Evolutionary conservation across 2,888 invertebrate species (phyloP).

Genomic region (Odiellus spinosus): DNA sequence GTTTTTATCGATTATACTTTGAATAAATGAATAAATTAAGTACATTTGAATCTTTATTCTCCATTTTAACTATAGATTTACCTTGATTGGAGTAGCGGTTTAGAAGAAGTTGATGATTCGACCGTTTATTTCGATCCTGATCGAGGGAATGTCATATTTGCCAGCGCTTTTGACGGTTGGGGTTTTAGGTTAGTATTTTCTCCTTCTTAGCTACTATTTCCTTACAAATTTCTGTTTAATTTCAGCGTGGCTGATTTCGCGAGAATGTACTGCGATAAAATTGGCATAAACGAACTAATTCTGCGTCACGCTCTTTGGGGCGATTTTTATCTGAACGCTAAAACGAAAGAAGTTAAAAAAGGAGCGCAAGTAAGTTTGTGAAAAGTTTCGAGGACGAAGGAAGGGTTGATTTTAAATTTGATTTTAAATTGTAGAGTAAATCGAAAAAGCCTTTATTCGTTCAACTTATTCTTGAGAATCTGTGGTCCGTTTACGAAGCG

Average conservation of each 20-base stretch:
- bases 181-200: constrained; percentile 41
- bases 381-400: too few species aligned
- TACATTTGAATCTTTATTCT: too few species aligned
- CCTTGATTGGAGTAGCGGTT: constrained; percentile 56
- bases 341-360: constrained; percentile 62
- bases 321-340: constrained; percentile 72
- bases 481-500: constrained; percentile 77
- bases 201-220: background rate
- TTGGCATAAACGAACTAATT: constrained; percentile 53
- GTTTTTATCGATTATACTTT: too few species aligned
- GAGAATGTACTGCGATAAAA: constrained; percentile 51
- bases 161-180: constrained; percentile 93
- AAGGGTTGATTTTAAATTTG: too few species aligned
- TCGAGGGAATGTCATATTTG: constrained; percentile 88
- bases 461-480: constrained; percentile 73
- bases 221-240: constrained; percentile 6
- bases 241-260: constrained; percentile 66
- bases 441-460: constrained; percentile 86
- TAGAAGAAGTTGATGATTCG: constrained; percentile 71
- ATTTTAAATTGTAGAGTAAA: constrained; percentile 36
- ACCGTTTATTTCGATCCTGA: constrained; percentile 83
- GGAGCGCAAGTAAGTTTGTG: constrained; percentile 54
- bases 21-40: too few species aligned
- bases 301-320: constrained; percentile 79
- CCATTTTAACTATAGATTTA: too few species aligned